These are phyloP conservation scores for Choloepus hoffmanni DNA, from an alignment of 2,113 vertebrate genomes.

Conservation along the genomic window DNA sequence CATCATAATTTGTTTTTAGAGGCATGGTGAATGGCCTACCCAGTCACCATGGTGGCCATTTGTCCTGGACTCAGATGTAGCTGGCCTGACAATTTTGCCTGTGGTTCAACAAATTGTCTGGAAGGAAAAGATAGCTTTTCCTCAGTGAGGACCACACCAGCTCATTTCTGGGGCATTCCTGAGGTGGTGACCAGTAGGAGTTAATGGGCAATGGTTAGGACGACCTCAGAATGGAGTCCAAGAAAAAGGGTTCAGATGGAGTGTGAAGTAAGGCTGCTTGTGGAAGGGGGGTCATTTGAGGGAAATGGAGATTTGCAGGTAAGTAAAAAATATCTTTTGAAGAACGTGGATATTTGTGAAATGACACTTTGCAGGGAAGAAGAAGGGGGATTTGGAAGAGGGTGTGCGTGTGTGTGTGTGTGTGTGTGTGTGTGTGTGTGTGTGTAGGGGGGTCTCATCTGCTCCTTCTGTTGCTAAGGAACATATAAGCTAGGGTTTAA, in stretches of 20 bases:
- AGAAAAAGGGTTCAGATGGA: not conserved
- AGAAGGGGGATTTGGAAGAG: slow-evolving; percentile 14
- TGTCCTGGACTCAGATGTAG: not conserved
- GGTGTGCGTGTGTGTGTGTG: slow-evolving; percentile 3
- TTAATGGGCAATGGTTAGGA: not conserved
- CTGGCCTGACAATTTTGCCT: not conserved
- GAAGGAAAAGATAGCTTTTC: not conserved
- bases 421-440: slow-evolving; percentile 8
- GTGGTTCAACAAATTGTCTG: not conserved
- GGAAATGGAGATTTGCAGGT: slow-evolving; percentile 28
- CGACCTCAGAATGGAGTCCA: not conserved
- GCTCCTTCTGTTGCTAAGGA: slow-evolving; percentile 79
- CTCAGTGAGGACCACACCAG: not conserved
- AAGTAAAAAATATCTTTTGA: slow-evolving; percentile 46
- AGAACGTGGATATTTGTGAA: not conserved
- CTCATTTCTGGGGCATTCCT: not conserved
- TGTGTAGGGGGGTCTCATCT: slow-evolving; percentile 79
- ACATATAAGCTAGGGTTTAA: slow-evolving; percentile 78
- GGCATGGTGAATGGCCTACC: not conserved
- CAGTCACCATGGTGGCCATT: not conserved
- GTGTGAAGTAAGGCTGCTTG: not conserved
- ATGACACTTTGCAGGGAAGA: slow-evolving; percentile 42
- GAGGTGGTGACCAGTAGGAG: not conserved
- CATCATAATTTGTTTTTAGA: not conserved
- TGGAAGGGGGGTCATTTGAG: slow-evolving; percentile 7